Base-by-base conservation (phyloP, 35 echinoderm and acorn worm genomes). In the Ophioderma brevispina region DNA sequence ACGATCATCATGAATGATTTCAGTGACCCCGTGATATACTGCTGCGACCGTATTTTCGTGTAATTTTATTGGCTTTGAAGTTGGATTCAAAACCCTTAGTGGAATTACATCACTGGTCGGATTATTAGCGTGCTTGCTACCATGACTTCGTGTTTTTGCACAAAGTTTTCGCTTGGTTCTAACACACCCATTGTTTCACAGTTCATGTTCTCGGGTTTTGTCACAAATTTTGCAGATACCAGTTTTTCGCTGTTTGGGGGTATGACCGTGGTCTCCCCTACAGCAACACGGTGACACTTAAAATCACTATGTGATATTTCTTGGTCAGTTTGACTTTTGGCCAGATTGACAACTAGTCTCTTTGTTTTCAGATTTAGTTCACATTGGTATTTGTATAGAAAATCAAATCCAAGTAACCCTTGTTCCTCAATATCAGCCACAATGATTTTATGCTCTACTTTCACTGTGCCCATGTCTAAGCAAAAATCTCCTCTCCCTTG, bases 401-500 rank as follows among this genome's bases (percentile, higher is more conserved):
- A 77, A 76, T 55, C 55, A 37, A 33, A 39, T 35, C 81, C 36
- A 59, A 70, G 49, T 13, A 38, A 46, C 40, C 81, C 64, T 76
- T 91, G 36, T 32, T 40, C 8, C 77, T 80, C 37, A 43, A 82
- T 76, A 35, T 84, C 40, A 36, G 80, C 89, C 52, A 91, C 59
- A 70, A 36, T 84, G 55, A n/a, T 32, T 33, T 10, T 36, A 79
- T 91, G 84, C 36, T n/a, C 23, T 19, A 31, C 77, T 38, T 40
- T 50, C 1, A 25, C 3, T 18, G 46, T 40, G 33, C 30, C 79
- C 38, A 81, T 50, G n/a, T 25, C 35, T 32, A 87, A 1, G 11
- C 0, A 39, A 46, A 81, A 81, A 23, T 81, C 64, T 18, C 88
- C 77, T 46, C 15, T 75, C 32, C 87, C 81, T 31, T 33, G 13